Conservation (phyloP, 2,113 vertebrate species). For the Strix aluco region DNA sequence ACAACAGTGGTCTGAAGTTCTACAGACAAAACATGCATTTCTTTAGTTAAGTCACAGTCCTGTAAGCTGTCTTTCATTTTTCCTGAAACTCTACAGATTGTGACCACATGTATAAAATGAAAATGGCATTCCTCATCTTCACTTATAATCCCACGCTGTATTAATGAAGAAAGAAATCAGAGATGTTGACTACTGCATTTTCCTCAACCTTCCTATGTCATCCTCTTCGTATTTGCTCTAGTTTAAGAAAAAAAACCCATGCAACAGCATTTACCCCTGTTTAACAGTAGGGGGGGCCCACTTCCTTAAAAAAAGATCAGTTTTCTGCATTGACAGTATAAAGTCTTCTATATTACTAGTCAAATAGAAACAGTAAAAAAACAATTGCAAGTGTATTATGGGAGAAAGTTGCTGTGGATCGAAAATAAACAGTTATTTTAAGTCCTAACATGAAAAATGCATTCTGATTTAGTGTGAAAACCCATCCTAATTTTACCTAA, state of each 20-base stretch:
- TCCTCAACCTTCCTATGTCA: background rate
- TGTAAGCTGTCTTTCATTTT: background rate
- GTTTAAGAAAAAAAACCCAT: background rate
- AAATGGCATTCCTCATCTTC: background rate
- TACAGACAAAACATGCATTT: background rate
- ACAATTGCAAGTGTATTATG: background rate
- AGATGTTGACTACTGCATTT: background rate
- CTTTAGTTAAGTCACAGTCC: background rate
- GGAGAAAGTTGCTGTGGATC: background rate
- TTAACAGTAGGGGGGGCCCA: conserved; percentile 49
- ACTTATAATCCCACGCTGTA: background rate
- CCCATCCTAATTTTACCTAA: background rate
- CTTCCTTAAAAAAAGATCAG: background rate
- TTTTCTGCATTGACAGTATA: rapidly evolving
- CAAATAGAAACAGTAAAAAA: background rate
- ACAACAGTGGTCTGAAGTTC: background rate
- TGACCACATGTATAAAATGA: background rate
- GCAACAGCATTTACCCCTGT: background rate
- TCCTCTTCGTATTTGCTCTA: rapidly evolving
- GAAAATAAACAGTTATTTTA: background rate
- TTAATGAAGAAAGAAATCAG: background rate
- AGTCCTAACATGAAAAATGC: background rate
- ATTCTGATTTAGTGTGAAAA: background rate
- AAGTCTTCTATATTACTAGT: background rate
- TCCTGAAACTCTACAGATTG: background rate